These are phyloP conservation scores for Lepidurus packardi DNA, from an alignment of 1,140 invertebrate genomes.

Conservation along the genomic window DNA sequence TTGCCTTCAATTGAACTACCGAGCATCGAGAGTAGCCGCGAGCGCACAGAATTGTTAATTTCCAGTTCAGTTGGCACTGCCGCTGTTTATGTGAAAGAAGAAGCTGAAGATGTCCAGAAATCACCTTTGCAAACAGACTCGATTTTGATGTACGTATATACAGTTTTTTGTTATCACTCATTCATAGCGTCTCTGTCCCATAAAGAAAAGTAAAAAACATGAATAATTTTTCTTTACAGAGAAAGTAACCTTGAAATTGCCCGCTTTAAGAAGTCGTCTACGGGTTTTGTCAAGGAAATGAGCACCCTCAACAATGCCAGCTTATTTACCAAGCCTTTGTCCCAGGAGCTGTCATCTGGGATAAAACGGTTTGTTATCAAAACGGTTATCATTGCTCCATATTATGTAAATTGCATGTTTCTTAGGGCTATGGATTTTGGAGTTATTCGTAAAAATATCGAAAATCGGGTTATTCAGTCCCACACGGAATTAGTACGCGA, in stretches of 20 bases:
- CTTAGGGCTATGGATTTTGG: neutral
- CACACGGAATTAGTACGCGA: neutral
- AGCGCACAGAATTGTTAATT: neutral
- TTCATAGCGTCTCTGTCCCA: neutral
- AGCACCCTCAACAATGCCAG: neutral
- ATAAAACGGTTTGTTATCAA: neutral
- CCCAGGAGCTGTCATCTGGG: neutral
- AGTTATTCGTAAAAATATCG: constrained; percentile 3
- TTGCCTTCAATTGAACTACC: too few species aligned
- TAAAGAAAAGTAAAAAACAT: neutral
- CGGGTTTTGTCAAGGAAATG: neutral
- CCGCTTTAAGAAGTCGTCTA: neutral
- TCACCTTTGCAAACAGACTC: neutral
- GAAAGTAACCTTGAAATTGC: neutral
- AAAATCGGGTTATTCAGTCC: neutral
- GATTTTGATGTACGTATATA: neutral
- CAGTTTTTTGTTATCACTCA: too few species aligned
- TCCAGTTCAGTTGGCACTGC: neutral
- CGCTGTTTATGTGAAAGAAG: neutral
- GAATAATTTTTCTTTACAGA: neutral
- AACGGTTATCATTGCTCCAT: neutral
- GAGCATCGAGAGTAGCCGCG: neutral
- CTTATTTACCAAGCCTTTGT: neutral
- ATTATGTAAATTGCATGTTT: neutral
- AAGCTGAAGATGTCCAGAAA: neutral